Conservation (phyloP, 2,888 invertebrate genomes). For the Epinotia bilunana region DNA sequence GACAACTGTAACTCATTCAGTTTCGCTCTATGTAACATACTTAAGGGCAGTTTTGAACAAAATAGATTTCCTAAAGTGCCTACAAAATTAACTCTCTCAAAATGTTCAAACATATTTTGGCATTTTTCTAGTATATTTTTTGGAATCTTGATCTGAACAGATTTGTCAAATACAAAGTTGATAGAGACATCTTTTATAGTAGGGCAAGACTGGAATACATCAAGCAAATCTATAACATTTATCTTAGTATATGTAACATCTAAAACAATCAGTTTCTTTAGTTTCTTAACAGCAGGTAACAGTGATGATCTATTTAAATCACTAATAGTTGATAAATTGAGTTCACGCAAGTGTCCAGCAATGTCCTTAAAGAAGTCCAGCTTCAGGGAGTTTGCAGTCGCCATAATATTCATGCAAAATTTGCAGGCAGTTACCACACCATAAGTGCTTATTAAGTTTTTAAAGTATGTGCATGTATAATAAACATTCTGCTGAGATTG, state of each 20-base stretch:
- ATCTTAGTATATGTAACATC: constrained; percentile 41
- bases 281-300: constrained; percentile 34
- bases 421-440: constrained; percentile 26
- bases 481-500: constrained; percentile 38
- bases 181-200: constrained; percentile 36
- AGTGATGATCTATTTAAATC: constrained; percentile 38
- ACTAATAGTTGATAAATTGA: constrained; percentile 32
- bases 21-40: constrained; percentile 27
- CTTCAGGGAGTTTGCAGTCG: constrained; percentile 34
- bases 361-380: constrained; percentile 37
- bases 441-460: constrained; percentile 30
- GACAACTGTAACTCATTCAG: constrained; percentile 30
- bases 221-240: constrained; percentile 32
- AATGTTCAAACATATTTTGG: constrained; percentile 38
- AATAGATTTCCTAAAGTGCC: constrained; percentile 33
- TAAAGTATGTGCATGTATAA: constrained; percentile 25
- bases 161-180: constrained; percentile 36
- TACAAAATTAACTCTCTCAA: constrained; percentile 36
- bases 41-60: constrained; percentile 27
- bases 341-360: constrained; percentile 28
- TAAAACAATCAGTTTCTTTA: constrained; percentile 30
- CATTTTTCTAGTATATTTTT: constrained; percentile 12
- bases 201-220: constrained; percentile 27
- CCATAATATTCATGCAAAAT: constrained; percentile 32
- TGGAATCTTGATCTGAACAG: neutral